Percentiles rank a stretch among this genome's conserved stretches.
Conservation (phyloP, 2,113 vertebrate genomes). For the Solenodon paradoxus region DNA sequence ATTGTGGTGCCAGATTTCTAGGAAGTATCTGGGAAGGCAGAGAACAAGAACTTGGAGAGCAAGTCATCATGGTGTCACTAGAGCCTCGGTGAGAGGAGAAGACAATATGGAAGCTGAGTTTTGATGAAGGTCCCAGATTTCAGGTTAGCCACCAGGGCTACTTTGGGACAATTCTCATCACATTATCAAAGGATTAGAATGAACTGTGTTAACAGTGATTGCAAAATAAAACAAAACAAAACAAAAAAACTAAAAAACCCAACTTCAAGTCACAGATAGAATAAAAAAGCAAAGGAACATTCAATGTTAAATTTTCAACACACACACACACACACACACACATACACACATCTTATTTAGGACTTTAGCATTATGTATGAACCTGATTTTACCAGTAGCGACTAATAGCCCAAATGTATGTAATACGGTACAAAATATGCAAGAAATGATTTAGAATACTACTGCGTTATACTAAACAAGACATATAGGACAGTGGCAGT, state of each 20-base stretch:
- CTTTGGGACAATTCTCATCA: background rate
- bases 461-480: background rate
- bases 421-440: background rate
- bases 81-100: background rate
- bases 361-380: background rate
- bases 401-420: background rate
- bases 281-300: background rate
- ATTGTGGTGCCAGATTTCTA: background rate
- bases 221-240: background rate
- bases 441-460: background rate
- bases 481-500: background rate
- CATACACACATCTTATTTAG: background rate
- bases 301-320: background rate
- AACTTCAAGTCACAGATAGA: background rate
- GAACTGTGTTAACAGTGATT: background rate
- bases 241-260: no score
- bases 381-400: background rate
- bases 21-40: background rate
- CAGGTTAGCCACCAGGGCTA: background rate
- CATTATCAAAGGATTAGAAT: background rate
- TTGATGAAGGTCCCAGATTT: background rate
- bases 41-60: background rate
- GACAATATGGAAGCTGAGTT: background rate
- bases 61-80: background rate
- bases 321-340: background rate